Evolutionary conservation across 2,888 invertebrate genomes (phyloP), one percentile per base, ranked within the genome.

Genomic region (Crioceris asparagi): DNA sequence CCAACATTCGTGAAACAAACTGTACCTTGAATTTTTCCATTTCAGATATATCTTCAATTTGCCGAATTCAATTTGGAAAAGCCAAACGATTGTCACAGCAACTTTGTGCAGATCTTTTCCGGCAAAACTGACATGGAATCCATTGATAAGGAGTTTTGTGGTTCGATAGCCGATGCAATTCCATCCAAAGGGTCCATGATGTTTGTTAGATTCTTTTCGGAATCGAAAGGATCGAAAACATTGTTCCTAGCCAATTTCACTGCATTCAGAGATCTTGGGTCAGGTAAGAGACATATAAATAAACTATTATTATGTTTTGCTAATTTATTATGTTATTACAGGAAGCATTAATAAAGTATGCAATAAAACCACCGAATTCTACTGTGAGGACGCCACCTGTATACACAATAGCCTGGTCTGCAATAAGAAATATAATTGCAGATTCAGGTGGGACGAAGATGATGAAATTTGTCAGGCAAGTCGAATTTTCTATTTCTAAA

Each of bases 301-400:
- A n/a, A n/a, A n/a, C n/a, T n/a, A n/a, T n/a, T n/a, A n/a, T n/a
- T n/a, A n/a, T n/a, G 10, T 21, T 21, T 21, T 21, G 10, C 21
- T 7, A 21, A 21, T 14, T 11, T 6, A 27, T 27, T 7, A 2
- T 27, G 6, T 8, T 3, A 14, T 27, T 27, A 5, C 27, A 27
- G 27, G 27, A 2, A 27, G 15, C n/a, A n/a, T n/a, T 5, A 27
- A 12, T 6, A 27, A 27, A 11, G 27, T 14, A 12, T 27, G 27
- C 27, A 27, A 27, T 12, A 27, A 56, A 0, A 66, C 60, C 0
- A 63, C 67, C 1, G 87, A 90, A 52, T 87, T 82, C 55, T 83
- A 88, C 62, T 91, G 91, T 56, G 84, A 86, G 50, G 91, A 91
- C 61, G 77, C 79, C 36, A 85, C 84, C 0, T 94, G 94, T 65